A percentile compares a stretch with the other conserved stretches of the same genome.
Evolutionary conservation across 2,113 vertebrate genomes (phyloP).

Genomic region (Cyanocitta stelleri): DNA sequence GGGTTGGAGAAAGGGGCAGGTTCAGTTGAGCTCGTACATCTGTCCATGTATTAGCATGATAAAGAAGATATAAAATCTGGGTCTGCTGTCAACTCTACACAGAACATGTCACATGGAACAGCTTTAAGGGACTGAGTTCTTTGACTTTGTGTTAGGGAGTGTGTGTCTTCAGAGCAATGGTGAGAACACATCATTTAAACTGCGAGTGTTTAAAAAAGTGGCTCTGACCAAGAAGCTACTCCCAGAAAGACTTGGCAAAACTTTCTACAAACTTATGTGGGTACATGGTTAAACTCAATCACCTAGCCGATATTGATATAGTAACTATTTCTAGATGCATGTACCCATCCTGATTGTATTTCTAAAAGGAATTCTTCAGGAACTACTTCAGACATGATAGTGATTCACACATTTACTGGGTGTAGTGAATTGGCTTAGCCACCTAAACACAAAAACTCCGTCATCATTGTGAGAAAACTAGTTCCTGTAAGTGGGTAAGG

Average conservation of each 20-base stretch:
- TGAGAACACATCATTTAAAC: background rate
- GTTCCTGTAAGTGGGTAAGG: background rate
- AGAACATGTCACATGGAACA: background rate
- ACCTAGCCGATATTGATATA: background rate
- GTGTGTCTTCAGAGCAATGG: background rate
- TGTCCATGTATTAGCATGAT: background rate
- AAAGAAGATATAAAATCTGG: background rate
- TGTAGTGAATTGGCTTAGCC: background rate
- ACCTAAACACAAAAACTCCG: background rate
- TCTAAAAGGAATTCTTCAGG: background rate
- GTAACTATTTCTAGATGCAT: background rate
- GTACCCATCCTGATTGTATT: background rate
- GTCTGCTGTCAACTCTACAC: background rate
- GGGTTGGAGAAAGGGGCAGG: rapidly evolving
- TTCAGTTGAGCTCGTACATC: background rate
- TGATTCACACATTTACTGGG: background rate
- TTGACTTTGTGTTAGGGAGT: background rate
- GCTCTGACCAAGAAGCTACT: background rate
- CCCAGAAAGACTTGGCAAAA: background rate
- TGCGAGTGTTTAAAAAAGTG: background rate
- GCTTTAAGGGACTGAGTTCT: background rate
- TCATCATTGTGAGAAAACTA: background rate
- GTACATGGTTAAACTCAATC: background rate
- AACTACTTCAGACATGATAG: background rate
- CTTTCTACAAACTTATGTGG: background rate